Conservation (phyloP, 2,113 vertebrate genomes). For the Alethe castanea region DNA sequence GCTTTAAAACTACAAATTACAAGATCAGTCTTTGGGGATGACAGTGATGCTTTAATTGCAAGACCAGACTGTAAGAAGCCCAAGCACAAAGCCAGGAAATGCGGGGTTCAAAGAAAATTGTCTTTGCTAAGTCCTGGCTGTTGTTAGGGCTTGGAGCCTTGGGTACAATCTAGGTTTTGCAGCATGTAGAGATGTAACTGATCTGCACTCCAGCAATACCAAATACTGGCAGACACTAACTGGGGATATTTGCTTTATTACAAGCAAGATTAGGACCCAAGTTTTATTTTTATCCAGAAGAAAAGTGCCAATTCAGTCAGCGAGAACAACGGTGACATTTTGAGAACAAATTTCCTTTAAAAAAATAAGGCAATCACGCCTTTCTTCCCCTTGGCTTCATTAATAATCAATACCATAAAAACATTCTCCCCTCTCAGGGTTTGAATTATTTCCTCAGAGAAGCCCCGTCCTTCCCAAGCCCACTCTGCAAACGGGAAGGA, state of each 20-base stretch:
- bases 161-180: background rate
- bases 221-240: background rate
- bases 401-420: constrained; percentile 43
- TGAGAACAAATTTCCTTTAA: background rate
- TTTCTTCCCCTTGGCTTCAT: background rate
- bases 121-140: background rate
- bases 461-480: background rate
- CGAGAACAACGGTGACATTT: background rate
- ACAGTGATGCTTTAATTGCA: background rate
- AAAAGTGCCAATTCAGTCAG: background rate
- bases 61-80: background rate
- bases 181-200: background rate
- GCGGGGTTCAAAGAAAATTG: background rate
- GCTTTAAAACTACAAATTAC: background rate
- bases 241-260: background rate
- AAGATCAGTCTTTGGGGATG: background rate
- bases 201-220: background rate
- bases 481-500: background rate
- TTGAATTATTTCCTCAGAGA: constrained; percentile 24
- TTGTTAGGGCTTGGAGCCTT: background rate
- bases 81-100: background rate
- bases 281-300: constrained; percentile 14
- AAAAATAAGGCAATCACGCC: background rate
- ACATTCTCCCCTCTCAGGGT: background rate
- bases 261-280: background rate